phyloP scores from a whole-genome alignment of 2,888 invertebrate genomes.

The Dioctria linearis region DNA sequence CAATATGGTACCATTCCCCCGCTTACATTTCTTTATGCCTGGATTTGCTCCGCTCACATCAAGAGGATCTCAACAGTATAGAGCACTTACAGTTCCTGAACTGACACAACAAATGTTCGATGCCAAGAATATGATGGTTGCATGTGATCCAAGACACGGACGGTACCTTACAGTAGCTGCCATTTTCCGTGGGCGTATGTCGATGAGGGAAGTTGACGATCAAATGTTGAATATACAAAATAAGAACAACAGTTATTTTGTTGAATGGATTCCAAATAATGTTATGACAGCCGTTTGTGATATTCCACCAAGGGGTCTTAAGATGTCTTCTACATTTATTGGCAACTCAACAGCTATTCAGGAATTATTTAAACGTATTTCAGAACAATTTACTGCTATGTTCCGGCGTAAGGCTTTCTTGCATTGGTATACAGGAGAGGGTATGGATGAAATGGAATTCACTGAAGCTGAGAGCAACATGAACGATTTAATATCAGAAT shows the following conservation, averaged over 20 bases:
- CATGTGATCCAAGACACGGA: conserved; percentile 94
- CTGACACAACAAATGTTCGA: conserved; percentile 95
- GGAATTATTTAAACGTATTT: conserved; percentile 90
- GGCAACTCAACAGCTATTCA: conserved; percentile 91
- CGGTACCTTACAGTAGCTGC: conserved; percentile 93
- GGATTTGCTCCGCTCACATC: conserved; percentile 97
- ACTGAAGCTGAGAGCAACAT: conserved; percentile 97
- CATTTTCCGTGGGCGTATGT: conserved; percentile 94
- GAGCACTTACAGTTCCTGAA: conserved; percentile 93
- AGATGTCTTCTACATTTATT: conserved; percentile 92
- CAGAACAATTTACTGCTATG: conserved; percentile 93
- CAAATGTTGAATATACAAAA: conserved; percentile 97
- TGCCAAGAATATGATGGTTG: conserved; percentile 98
- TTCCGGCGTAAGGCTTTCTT: conserved; percentile 97
- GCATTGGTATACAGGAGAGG: conserved; percentile 98
- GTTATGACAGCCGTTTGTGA: conserved; percentile 96
- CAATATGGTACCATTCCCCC: conserved; percentile 99
- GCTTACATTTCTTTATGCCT: conserved; percentile 97
- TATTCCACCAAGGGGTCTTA: conserved; percentile 81
- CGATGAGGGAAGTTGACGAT: conserved; percentile 92
- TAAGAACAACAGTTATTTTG: conserved; percentile 93
- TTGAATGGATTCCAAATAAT: conserved; percentile 96
- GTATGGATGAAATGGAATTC: conserved; percentile 98
- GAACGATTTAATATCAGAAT: conserved; percentile 91
- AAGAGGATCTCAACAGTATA: conserved; percentile 92